phyloP scores from a whole-genome alignment of 2,113 vertebrate genomes.

The Paracanthobrama guichenoti region DNA sequence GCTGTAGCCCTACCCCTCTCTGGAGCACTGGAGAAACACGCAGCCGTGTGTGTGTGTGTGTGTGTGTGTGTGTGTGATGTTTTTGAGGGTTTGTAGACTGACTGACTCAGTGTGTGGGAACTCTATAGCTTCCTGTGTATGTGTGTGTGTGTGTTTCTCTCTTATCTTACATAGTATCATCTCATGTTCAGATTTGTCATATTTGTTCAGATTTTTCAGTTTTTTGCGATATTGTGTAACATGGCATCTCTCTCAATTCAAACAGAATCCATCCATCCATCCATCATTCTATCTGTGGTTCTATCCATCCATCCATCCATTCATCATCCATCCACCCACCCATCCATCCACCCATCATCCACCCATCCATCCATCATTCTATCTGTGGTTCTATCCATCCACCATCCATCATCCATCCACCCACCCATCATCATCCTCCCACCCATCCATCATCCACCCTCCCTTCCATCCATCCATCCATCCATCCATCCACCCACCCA shows the following conservation, averaged over 20 bases:
- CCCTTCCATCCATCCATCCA: background rate
- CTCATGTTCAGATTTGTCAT: conserved; percentile 19
- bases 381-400: background rate
- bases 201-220: background rate
- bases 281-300: too few species aligned
- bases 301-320: too few species aligned
- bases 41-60: background rate
- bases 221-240: background rate
- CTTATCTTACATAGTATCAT: conserved; percentile 9
- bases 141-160: background rate
- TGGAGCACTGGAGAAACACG: background rate
- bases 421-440: too few species aligned
- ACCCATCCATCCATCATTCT: accelerated
- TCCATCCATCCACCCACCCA: background rate
- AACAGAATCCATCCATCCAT: too few species aligned
- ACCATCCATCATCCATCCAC: too few species aligned
- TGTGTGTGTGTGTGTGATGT: conserved; percentile 9
- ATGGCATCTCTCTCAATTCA: background rate
- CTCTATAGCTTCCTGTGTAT: conserved; percentile 4
- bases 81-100: background rate
- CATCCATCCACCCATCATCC: background rate
- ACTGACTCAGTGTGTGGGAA: conserved; percentile 20
- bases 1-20: conserved; percentile 21
- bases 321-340: too few species aligned
- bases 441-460: accelerated